Base-by-base conservation (phyloP, 2,113 vertebrate genomes). In the Myiopsitta monachus region DNA sequence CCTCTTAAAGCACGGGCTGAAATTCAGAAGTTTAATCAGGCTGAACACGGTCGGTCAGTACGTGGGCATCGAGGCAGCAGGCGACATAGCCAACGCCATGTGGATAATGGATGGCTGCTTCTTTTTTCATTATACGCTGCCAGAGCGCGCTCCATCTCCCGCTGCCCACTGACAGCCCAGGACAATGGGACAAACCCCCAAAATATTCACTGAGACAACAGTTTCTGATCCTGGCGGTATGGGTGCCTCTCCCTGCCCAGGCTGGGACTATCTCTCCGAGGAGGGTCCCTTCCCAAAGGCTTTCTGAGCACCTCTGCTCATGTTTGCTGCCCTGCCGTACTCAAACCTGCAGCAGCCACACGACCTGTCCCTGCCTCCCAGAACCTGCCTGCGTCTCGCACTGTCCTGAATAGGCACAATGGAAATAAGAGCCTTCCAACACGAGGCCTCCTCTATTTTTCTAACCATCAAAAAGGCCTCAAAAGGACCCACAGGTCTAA, bases 11-110 rank as follows among this genome's bases (percentile, higher is more conserved):
- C 44, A 27, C 21, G 74, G 67, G 36, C 30, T 3, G 6, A 77
- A 80, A 94, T 77, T 11, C 24, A 64, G 0, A 75, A 44, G 6
- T 52, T 73, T n/a, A 72, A 33, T 67, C 69, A 21, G 24, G 49
- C n/a, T 68, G 31, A 81, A 54, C 17, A 16, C 3, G 4, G 51
- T 10, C 24, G 7, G 62, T 86, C 22, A 22, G 5, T 41, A 49
- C 30, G 16, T 1, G 1, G 61, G 33, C 43, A 59, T 52, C 30
- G 7, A 44, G 19, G 54, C 47, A 89, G 26, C 24, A 63, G 14
- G 21, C 15, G 9, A 14, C 49, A 18, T 70, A 31, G 52, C 28
- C 54, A 46, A 2, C 0, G 0, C 33, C 18, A 4, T 4, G 18
- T 12, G 14, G 55, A 28, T 18, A 57, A 46, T 1, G 17, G n/a